Evolutionary conservation across 2,888 invertebrate species (phyloP), one percentile per base, ranked within the genome.

Genomic region (Lasioglossum morio): DNA sequence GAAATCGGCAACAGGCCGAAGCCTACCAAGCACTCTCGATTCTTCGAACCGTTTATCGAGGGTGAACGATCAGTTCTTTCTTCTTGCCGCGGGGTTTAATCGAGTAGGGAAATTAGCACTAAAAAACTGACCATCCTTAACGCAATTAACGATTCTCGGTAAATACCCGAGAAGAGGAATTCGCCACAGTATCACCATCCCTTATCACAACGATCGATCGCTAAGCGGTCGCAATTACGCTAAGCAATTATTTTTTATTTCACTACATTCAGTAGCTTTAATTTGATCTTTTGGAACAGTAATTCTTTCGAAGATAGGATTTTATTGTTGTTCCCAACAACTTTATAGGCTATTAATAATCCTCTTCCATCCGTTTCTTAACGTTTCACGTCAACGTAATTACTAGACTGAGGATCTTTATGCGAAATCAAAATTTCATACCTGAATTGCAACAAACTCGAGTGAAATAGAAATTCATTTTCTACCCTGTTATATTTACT

Each of bases 1-100:
- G 40, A 66, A 72, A 78, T 76, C 78, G 60, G 73, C 74, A 84
- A 72, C 82, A 74, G 82, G 77, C 77, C 10, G 77, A 73, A 60
- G 73, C 69, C 79, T 14, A 8, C 34, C 53, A 80, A 80, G 27
- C 19, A 53, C 40, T 34, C 40, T 30, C 81, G 37, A 79, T 85
- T 86, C 84, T 60, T 34, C 43, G 63, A 30, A 85, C 34, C 57
- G 77, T 77, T 69, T 80, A 74, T 84, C 60, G 70, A 23, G 73
- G 77, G 46, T 34, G 60, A 73, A 34, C 69, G 69, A 37, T 69
- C 37, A 34, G 66, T 34, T 19, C 34, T 66, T 19, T 63, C 19
- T 3, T 23, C 34, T 23, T 23, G 23, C 19, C 19, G 60, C 60
- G 66, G 19, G 23, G 66, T 30, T 66, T 30, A 30, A 66, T 66